phyloP scores from a whole-genome alignment of 2,888 invertebrate species.

The Oligia strigilis region DNA sequence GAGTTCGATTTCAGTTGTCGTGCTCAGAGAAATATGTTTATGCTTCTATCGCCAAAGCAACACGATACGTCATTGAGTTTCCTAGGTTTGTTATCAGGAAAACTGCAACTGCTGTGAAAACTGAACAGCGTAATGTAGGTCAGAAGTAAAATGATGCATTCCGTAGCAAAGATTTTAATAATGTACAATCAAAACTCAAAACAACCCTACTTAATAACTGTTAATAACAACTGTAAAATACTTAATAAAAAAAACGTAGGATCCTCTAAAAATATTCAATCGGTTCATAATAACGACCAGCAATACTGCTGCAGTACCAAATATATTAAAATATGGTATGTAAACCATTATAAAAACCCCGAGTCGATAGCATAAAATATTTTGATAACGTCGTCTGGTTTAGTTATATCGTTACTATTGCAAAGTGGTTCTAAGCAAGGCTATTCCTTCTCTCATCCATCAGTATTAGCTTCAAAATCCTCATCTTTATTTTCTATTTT shows the following conservation, averaged over 20 bases:
- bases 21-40: conserved; percentile 31
- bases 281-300: neutral
- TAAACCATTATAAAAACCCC: neutral
- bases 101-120: conserved; percentile 46
- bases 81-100: conserved; percentile 50
- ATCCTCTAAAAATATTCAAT: conserved; percentile 29
- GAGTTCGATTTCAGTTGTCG: conserved; percentile 12
- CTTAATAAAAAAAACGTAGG: conserved; percentile 38
- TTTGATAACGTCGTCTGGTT: neutral
- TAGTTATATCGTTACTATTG: neutral
- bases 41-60: conserved; percentile 30
- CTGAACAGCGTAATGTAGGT: conserved; percentile 40
- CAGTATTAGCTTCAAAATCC: neutral
- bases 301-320: neutral
- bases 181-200: conserved; percentile 31
- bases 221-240: conserved; percentile 55
- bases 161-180: conserved; percentile 13
- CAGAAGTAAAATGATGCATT: conserved; percentile 48
- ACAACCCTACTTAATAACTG: conserved; percentile 41
- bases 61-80: conserved; percentile 51
- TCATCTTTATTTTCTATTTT: no score
- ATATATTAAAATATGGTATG: neutral
- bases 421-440: neutral
- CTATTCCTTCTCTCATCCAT: neutral
- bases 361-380: neutral